Evolutionary conservation across 1,140 invertebrate species (phyloP), one percentile per base, ranked within the genome.

Genomic region (Drosophila cardini): DNA sequence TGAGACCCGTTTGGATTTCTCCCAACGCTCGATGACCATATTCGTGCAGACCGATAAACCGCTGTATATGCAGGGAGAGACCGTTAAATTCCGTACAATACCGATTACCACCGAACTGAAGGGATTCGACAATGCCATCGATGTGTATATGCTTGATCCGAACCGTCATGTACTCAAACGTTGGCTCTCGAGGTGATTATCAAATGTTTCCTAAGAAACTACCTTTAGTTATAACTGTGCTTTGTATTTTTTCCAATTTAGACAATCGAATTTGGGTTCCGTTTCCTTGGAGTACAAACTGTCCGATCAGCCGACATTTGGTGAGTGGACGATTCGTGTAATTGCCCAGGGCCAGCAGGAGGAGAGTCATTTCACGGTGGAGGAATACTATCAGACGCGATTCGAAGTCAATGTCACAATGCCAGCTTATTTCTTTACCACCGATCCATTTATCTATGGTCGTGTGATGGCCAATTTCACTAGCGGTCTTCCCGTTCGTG

Each of bases 41-140:
- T 98, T 99, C 79, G 96, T 99, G 77, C 98, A 99, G 92, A 96
- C 97, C 60, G 97, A 99, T 90, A 98, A 98, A 91, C 98, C 98
- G 0, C 95, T 98, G 0, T 99, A 99, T 85, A 98, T 96, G 94
- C 98, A 98, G 92, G 96, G 97, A 2, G 96, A 99, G 91, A 97
- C 94, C 38, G 96, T 99, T 0, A 93, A 95, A 52, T 98, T 99
- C 90, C 94, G 98, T 21, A 95, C 96, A 1, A 96, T 99, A 70
- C 97, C 97, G 0, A 97, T 99, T 58, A 96, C 97, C 82, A 98
- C 97, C 0, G 96, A 97, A 78, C 92, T 98, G 45, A 96, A 96
- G 85, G 95, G 97, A 2, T 98, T 97, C 89, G 95, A 96, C 68
- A 95, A 96, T 92, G 95, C 97, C 0, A 94, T 98, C 9, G 97